A percentile compares a stretch with the other conserved stretches of the same genome.
Conservation (phyloP, 2,113 vertebrate genomes). For the Gnathonemus longibarbis region DNA sequence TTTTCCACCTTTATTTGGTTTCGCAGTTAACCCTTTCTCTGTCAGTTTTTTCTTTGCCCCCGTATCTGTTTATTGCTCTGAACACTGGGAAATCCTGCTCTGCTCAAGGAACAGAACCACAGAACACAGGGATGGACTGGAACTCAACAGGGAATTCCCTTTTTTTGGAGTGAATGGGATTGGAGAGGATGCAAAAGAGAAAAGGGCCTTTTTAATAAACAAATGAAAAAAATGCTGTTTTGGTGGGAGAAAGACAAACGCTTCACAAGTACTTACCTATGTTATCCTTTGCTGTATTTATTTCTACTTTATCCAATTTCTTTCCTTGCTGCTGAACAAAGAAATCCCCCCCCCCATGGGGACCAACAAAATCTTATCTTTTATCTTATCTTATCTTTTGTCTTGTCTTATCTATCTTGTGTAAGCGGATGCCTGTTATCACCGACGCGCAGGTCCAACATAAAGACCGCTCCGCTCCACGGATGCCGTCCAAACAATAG, state of each 20-base stretch:
- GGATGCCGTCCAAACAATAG: not conserved
- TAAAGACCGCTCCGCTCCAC: not conserved
- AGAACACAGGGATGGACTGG: not conserved
- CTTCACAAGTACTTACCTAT: not conserved
- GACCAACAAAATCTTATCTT: not conserved
- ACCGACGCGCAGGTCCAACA: not conserved
- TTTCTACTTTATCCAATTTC: not conserved
- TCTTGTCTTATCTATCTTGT: not conserved
- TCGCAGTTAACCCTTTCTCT: conserved; percentile 1
- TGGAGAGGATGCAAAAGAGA: not conserved
- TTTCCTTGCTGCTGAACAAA: not conserved
- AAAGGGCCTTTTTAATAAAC: not conserved
- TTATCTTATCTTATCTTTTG: not conserved
- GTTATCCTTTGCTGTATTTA: not conserved
- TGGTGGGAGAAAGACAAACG: not conserved
- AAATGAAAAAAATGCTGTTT: not conserved
- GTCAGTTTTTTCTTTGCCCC: not conserved
- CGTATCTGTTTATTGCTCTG: not conserved
- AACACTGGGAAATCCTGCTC: not conserved
- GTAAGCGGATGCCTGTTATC: not conserved
- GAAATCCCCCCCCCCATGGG: not conserved
- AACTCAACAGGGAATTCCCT: not conserved
- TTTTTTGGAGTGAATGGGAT: not conserved
- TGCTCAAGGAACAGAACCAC: not conserved
- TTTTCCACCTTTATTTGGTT: not conserved